Percentiles rank a stretch among this genome's conserved stretches.
phyloP scores from a whole-genome alignment of 2,888 invertebrate genomes.

The Tenthredo distinguenda region DNA sequence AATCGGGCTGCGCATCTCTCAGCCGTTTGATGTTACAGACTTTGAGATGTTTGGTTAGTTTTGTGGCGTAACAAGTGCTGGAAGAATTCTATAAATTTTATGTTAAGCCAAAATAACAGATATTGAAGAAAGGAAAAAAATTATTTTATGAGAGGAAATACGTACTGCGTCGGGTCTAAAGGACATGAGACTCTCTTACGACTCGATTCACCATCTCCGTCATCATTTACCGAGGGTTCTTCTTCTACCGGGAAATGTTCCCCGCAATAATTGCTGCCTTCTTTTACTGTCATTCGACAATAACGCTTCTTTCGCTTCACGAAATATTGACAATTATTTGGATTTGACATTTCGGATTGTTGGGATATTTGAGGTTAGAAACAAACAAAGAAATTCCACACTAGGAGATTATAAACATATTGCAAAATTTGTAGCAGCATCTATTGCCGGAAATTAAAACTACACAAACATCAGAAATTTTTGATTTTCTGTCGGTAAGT shows the following conservation, averaged over 20 bases:
- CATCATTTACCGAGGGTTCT: constrained; percentile 47
- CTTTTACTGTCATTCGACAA: constrained; percentile 87
- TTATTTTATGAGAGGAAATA: constrained; percentile 59
- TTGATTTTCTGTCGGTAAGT: background rate
- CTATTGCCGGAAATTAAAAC: background rate
- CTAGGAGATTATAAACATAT: background rate
- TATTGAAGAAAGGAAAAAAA: constrained; percentile 39
- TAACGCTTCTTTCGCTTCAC: constrained; percentile 86
- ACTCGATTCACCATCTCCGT: constrained; percentile 57
- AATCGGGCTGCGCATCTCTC: constrained; percentile 79
- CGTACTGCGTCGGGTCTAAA: constrained; percentile 87
- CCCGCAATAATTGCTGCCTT: constrained; percentile 86
- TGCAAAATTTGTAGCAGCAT: background rate
- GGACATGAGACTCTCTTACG: constrained; percentile 84
- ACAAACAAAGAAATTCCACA: background rate
- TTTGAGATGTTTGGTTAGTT: constrained; percentile 84
- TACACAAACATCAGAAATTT: background rate
- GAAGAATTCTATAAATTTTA: constrained; percentile 68
- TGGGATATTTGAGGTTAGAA: background rate
- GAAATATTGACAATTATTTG: constrained; percentile 77
- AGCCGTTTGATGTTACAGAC: constrained; percentile 85
- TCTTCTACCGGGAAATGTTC: constrained; percentile 81
- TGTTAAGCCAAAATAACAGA: constrained; percentile 54
- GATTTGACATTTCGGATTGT: constrained; percentile 11
- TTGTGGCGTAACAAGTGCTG: constrained; percentile 85